A percentile compares a stretch with the other conserved stretches of the same genome.
Evolutionary conservation across 30 jellyfish, hydroid and myxozoan species (phyloP).

Genomic region (Cassiopea xamachana): DNA sequence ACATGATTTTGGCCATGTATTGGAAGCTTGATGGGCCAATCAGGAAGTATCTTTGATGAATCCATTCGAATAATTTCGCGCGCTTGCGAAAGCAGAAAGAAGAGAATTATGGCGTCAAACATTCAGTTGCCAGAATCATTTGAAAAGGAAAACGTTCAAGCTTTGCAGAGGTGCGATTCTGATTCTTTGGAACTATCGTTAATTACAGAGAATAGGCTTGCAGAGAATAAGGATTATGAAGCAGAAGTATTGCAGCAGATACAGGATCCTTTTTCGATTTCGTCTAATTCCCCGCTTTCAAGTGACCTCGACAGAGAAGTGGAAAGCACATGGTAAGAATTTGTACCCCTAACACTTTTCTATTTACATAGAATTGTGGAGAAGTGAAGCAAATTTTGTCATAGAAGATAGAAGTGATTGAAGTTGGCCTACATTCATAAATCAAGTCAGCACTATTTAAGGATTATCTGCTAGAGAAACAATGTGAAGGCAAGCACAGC

Average conservation of each 20-base stretch:
- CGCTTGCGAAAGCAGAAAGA: constrained; percentile 27
- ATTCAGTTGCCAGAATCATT: constrained; percentile 67
- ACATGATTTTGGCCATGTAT: constrained; percentile 52
- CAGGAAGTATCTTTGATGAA: neutral
- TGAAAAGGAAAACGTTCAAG: constrained; percentile 12
- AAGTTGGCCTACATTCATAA: no score
- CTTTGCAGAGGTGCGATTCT: neutral
- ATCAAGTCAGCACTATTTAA: no score
- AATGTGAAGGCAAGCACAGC: no score
- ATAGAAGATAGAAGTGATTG: no score
- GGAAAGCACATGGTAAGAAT: constrained; percentile 43
- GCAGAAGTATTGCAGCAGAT: neutral
- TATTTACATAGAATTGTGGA: neutral
- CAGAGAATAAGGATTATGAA: neutral
- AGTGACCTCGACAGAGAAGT: constrained; percentile 33
- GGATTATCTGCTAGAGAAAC: no score
- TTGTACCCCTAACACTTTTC: neutral
- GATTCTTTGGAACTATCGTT: constrained; percentile 3
- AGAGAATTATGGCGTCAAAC: constrained; percentile 59
- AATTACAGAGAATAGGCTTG: neutral
- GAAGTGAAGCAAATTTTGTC: neutral
- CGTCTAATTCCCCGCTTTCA: constrained; percentile 33
- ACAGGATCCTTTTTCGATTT: constrained; percentile 8
- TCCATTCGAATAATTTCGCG: constrained; percentile 20
- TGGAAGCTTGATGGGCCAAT: constrained; percentile 20